phyloP scores from a whole-genome alignment of 2,888 invertebrate genomes.

The Harpalus rubripes region DNA sequence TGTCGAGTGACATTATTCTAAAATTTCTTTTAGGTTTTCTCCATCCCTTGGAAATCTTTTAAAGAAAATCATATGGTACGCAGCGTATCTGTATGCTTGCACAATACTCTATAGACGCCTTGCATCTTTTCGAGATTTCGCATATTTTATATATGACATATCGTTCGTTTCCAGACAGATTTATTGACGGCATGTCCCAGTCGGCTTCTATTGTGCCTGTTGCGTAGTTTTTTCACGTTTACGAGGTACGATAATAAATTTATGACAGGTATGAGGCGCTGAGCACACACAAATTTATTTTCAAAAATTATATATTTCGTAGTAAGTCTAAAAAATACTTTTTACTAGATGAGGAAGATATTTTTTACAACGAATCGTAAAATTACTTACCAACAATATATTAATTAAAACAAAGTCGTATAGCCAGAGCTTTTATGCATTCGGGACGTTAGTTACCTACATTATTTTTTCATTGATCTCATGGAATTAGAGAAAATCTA shows the following conservation, averaged over 20 bases:
- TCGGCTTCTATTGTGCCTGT: constrained; percentile 29
- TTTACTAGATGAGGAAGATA: no score
- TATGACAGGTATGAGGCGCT: neutral
- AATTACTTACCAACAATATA: no score
- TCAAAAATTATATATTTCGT: neutral
- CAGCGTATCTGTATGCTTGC: neutral
- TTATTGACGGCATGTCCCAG: constrained; percentile 48
- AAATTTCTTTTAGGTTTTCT: neutral
- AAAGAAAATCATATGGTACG: neutral
- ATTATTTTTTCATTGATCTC: no score
- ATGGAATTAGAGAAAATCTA: no score
- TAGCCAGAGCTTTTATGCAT: no score
- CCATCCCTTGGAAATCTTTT: neutral
- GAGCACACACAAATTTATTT: neutral
- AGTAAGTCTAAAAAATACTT: neutral
- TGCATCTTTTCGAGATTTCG: constrained; percentile 9
- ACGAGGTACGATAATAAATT: neutral
- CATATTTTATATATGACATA: constrained; percentile 59
- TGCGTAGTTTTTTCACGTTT: constrained; percentile 32
- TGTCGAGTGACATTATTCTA: neutral
- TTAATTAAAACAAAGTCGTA: no score
- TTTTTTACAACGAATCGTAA: no score
- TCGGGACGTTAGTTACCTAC: no score
- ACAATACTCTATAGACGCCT: neutral
- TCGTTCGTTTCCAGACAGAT: constrained; percentile 57